Evolutionary conservation across 2,888 invertebrate genomes (phyloP), one percentile per base, ranked within the genome.

Genomic region (Phorcus lineatus): DNA sequence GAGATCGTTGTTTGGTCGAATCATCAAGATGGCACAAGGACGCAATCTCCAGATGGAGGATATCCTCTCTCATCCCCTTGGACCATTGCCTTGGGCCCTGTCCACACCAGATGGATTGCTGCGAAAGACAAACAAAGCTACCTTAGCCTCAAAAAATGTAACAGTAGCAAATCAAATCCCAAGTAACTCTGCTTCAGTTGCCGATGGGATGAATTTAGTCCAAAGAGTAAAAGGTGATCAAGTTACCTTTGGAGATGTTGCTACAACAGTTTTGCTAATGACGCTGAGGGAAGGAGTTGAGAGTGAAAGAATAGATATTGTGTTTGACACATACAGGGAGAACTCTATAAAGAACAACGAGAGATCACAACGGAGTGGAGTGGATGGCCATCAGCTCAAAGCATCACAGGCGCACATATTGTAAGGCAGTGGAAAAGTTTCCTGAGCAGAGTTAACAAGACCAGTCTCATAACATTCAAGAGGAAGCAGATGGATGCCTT

Each of bases 401-500:
- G 55, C 7, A 55, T 55, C 22, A 19, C 55, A 55, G 7, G 19
- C n/a, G 22, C n/a, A 22, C 55, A 55, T 11, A 55, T 22, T 55
- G 22, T 55, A n/a, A 55, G 19, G n/a, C 55, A n/a, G 16, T 55
- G 55, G 55, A 55, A 17, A 55, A n/a, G 22, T n/a, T 55, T 55
- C 22, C 55, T 55, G n/a, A 19, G n/a, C 7, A 55, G 22, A 55
- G 22, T 22, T 19, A 55, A 55, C 22, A 55, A 55, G 17, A 55
- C 55, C n/a, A 22, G 22, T 19, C 55, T 55, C 6, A 55, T 55
- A 3, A 55, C n/a, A 11, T 55, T 55, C 22, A 85, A 17, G 85
- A 86, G 70, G 85, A 85, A 79, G 85, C 82, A 19, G 85, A 86
- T 80, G 74, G 67, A 4, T 74, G 85, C 19, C 16, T 86, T 17